phyloP scores from a whole-genome alignment of 2,797 vertebrate species.

The Nannoperca obscura region DNA sequence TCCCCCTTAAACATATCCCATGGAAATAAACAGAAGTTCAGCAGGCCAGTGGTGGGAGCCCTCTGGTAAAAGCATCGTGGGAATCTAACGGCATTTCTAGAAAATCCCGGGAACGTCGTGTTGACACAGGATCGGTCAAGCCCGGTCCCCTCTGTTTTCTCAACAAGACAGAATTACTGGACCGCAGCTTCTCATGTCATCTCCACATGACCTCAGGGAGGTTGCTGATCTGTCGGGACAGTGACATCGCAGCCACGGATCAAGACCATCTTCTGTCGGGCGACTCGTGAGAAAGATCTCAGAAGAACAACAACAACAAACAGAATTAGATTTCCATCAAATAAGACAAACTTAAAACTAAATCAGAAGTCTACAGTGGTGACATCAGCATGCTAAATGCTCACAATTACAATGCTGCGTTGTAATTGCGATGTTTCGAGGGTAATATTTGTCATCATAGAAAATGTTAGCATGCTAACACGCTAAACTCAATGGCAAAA shows the following conservation, averaged over 20 bases:
- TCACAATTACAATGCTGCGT: neutral
- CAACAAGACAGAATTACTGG: constrained; percentile 41
- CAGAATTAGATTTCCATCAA: no score
- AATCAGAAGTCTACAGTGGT: neutral
- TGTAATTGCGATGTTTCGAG: neutral
- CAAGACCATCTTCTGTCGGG: constrained; percentile 14
- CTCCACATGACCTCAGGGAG: neutral
- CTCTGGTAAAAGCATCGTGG: constrained; percentile 59
- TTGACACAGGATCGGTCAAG: constrained; percentile 38
- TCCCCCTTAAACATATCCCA: constrained; percentile 40
- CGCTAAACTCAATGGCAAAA: no score
- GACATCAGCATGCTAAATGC: neutral
- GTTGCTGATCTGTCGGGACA: constrained; percentile 28
- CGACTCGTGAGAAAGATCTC: constrained; percentile 12
- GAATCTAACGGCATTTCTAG: constrained; percentile 49
- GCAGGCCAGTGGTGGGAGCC: constrained; percentile 20
- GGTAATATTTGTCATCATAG: neutral
- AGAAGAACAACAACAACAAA: constrained; percentile 3
- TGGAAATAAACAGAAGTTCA: constrained; percentile 53
- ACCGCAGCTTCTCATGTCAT: constrained; percentile 36
- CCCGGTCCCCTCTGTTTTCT: constrained; percentile 49
- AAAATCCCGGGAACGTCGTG: constrained; percentile 18
- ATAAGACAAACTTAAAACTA: neutral
- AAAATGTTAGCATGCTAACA: neutral
- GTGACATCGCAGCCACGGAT: constrained; percentile 23